Conservation (phyloP, 2,113 vertebrate species). For the Perca flavescens region DNA sequence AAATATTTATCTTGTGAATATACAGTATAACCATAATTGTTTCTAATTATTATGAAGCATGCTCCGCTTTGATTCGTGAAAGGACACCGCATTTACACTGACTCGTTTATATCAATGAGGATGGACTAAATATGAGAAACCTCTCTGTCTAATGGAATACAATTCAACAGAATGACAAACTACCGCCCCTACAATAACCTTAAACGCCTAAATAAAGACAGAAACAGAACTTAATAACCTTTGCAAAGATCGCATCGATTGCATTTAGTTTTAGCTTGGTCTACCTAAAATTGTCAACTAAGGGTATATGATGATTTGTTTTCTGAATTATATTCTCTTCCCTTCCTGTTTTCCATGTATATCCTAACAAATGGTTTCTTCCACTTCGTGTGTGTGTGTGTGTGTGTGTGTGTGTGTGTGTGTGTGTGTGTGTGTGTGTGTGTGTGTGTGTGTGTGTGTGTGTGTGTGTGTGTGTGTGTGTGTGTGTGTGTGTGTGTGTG, state of each 20-base stretch:
- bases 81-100: not conserved
- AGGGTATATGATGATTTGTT: not conserved
- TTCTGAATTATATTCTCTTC: not conserved
- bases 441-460: slow-evolving; percentile 7
- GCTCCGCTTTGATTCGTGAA: not conserved
- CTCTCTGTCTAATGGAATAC: not conserved
- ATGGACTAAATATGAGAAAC: not conserved
- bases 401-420: slow-evolving; percentile 4
- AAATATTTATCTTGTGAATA: not conserved
- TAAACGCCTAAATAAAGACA: not conserved
- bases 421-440: slow-evolving; percentile 3
- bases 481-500: slow-evolving; percentile 3
- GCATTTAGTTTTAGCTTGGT: not conserved
- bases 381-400: not conserved
- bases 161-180: not conserved
- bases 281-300: not conserved
- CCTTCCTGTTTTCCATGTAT: not conserved
- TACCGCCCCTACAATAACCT: not conserved
- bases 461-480: slow-evolving; percentile 3
- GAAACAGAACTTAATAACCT: not conserved
- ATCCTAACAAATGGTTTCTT: slow-evolving; percentile 19
- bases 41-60: not conserved
- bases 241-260: not conserved
- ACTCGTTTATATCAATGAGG: not conserved
- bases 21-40: not conserved